Percentiles rank a stretch among this genome's conserved stretches.
These are phyloP conservation scores for Gastrophryne carolinensis DNA, from an alignment of 2,797 vertebrate genomes.

Conservation along the genomic window DNA sequence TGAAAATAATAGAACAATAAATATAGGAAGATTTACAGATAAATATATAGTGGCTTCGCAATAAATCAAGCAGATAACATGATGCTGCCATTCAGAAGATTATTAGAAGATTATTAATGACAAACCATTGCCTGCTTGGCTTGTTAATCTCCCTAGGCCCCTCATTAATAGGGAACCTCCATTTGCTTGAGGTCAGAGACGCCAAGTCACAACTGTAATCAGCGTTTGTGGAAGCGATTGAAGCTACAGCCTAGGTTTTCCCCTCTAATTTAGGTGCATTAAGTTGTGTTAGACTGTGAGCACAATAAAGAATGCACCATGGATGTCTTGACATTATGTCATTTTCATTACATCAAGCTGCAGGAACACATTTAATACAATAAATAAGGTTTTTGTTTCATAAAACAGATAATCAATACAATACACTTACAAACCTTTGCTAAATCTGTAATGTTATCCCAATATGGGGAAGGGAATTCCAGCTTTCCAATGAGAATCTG, in stretches of 20 bases:
- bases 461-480: constrained; percentile 94
- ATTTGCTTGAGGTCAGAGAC: constrained; percentile 5
- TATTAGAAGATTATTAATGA: constrained; percentile 12
- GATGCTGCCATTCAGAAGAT: neutral
- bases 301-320: no score
- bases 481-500: constrained; percentile 90
- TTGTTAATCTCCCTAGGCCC: neutral
- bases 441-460: constrained; percentile 92
- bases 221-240: neutral
- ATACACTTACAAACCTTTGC: constrained; percentile 78
- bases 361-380: neutral
- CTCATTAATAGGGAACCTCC: neutral
- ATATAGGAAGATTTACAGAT: no score
- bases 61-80: neutral
- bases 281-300: no score
- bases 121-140: neutral
- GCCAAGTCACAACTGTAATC: neutral
- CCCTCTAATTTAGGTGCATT: no score
- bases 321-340: neutral
- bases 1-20: no score
- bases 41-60: neutral
- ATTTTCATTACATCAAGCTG: neutral
- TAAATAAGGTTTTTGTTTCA: neutral
- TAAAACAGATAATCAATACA: neutral
- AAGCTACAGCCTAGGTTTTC: neutral